phyloP scores from a whole-genome alignment of 92 coral and sea anemone genomes.

The Meandrina meandrites region DNA sequence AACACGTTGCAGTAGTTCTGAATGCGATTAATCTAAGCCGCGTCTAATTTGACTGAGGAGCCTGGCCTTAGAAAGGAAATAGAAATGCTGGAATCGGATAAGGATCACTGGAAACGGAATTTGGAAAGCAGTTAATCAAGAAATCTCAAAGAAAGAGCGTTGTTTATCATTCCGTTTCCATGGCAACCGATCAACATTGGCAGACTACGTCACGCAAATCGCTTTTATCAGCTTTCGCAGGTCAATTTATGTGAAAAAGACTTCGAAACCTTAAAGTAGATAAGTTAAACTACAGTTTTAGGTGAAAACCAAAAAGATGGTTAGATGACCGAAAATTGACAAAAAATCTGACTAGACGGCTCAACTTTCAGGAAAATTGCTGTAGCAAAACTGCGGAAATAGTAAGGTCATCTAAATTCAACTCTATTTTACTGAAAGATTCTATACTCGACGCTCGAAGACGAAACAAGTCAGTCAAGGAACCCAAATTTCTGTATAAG shows the following conservation, averaged over 20 bases:
- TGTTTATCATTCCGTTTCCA: slow-evolving; percentile 3
- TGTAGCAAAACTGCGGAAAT: too few relatives aligned
- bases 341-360: neutral
- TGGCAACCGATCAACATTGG: slow-evolving; percentile 19
- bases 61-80: too few relatives aligned
- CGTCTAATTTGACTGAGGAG: too few relatives aligned
- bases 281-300: neutral
- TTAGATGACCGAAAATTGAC: neutral
- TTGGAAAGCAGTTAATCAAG: neutral
- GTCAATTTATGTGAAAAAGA: neutral
- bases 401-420: too few relatives aligned
- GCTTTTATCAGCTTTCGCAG: neutral
- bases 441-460: too few relatives aligned
- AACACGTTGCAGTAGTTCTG: too few relatives aligned
- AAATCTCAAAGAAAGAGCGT: neutral
- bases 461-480: too few relatives aligned
- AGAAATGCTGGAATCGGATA: neutral
- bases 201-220: neutral
- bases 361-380: too few relatives aligned
- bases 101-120: neutral
- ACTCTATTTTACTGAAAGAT: too few relatives aligned
- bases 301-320: neutral
- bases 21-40: too few relatives aligned
- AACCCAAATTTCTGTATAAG: too few relatives aligned
- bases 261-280: slow-evolving; percentile 11